Conservation (phyloP, 2,888 invertebrate species). For the Leptarthrus brevirostris region DNA sequence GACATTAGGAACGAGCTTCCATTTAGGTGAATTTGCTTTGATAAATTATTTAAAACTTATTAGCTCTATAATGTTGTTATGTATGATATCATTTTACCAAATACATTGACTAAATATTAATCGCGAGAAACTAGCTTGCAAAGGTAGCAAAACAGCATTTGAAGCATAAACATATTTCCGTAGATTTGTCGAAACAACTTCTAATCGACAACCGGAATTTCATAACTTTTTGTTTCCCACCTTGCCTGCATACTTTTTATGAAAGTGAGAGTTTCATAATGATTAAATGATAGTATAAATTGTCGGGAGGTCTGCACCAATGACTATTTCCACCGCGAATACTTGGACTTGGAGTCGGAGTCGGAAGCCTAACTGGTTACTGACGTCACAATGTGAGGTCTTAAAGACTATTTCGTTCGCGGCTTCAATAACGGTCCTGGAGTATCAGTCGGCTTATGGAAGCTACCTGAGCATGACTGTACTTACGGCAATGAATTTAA, state of each 20-base stretch:
- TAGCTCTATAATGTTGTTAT: too few species aligned
- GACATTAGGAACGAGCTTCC: too few species aligned
- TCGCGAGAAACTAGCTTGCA: background rate
- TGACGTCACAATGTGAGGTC: constrained; percentile 24
- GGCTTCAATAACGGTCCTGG: constrained; percentile 16
- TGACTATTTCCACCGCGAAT: background rate
- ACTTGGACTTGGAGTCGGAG: too few species aligned
- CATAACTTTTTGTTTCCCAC: constrained; percentile 18
- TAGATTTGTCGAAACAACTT: constrained; percentile 9
- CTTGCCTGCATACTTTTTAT: constrained; percentile 30
- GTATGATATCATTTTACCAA: background rate
- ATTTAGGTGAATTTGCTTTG: too few species aligned
- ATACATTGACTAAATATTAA: background rate
- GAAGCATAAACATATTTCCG: constrained; percentile 2
- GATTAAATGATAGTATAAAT: constrained; percentile 8
- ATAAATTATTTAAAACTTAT: too few species aligned
- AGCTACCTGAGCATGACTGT: background rate
- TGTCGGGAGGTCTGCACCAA: background rate
- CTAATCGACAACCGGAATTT: constrained; percentile 33
- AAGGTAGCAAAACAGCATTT: background rate
- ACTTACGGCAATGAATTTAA: too few species aligned
- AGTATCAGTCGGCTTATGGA: constrained; percentile 5
- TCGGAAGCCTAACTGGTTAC: constrained; percentile 8
- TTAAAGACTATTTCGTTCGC: background rate
- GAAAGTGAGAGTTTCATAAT: constrained; percentile 44